phyloP scores from a whole-genome alignment of 1,140 invertebrate species.

The Lamellibrachia luymesi region DNA sequence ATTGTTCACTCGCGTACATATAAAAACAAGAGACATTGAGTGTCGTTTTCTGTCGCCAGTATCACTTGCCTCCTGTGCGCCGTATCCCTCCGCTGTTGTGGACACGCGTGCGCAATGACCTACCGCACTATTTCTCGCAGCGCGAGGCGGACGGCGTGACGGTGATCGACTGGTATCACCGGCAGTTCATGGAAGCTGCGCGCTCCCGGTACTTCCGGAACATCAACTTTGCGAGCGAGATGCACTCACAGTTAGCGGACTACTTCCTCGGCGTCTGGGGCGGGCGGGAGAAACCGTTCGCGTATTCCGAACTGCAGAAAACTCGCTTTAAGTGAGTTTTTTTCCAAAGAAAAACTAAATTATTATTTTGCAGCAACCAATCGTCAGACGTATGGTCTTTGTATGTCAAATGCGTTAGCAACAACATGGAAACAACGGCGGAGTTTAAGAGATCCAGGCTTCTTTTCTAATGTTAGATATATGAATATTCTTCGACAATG shows the following conservation, averaged over 20 bases:
- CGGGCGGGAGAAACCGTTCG: slow-evolving; percentile 89
- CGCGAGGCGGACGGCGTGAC: slow-evolving; percentile 28
- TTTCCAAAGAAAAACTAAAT: not conserved
- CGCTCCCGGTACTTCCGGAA: slow-evolving; percentile 88
- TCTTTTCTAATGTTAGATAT: no score
- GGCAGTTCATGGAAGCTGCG: slow-evolving; percentile 32
- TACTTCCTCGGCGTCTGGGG: slow-evolving; percentile 83
- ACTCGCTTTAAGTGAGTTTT: slow-evolving; percentile 64
- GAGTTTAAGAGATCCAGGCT: no score
- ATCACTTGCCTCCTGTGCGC: slow-evolving; percentile 29
- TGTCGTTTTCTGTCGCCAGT: slow-evolving; percentile 14
- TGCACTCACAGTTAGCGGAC: slow-evolving; percentile 96
- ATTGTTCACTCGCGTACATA: not conserved
- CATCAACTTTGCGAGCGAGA: slow-evolving; percentile 92
- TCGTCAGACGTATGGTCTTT: not conserved
- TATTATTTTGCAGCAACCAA: not conserved
- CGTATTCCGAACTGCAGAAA: slow-evolving; percentile 93
- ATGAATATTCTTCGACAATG: no score
- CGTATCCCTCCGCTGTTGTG: slow-evolving; percentile 29
- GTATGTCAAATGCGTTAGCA: not conserved
- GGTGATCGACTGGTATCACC: slow-evolving; percentile 38
- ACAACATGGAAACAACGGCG: not conserved
- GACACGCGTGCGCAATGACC: slow-evolving; percentile 29
- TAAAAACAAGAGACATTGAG: not conserved
- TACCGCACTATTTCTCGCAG: slow-evolving; percentile 26